Evolutionary conservation across 2,797 vertebrate species (phyloP).

Genomic region (Acipenser transmontanus): DNA sequence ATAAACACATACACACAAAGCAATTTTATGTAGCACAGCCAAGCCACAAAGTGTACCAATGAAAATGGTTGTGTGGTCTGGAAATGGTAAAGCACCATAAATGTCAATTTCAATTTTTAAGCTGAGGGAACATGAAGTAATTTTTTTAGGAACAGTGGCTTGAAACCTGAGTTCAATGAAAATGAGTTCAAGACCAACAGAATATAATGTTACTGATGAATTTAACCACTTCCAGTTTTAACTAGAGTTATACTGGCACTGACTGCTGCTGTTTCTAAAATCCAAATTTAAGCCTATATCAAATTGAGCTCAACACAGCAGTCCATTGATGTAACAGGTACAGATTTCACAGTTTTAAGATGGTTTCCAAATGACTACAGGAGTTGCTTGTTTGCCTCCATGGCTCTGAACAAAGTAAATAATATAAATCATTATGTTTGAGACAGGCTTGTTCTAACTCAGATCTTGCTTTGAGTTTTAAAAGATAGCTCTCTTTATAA

Average conservation of each 20-base stretch:
- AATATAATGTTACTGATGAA: constrained; percentile 4
- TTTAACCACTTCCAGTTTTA: constrained; percentile 5
- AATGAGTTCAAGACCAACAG: neutral
- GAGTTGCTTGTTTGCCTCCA: neutral
- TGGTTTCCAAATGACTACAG: constrained; percentile 1
- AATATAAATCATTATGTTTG: neutral
- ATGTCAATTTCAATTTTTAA: no score
- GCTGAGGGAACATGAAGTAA: no score
- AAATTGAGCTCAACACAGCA: neutral
- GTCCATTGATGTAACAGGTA: neutral
- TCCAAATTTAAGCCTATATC: neutral
- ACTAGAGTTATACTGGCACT: neutral
- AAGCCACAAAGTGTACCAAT: no score
- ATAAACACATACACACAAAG: neutral
- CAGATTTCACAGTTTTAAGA: neutral
- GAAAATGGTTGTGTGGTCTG: no score
- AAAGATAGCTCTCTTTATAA: no score
- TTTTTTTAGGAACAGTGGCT: neutral
- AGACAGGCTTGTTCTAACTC: neutral
- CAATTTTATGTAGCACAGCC: no score
- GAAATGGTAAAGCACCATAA: no score
- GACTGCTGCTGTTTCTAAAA: neutral
- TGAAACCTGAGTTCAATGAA: neutral
- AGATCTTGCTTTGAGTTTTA: neutral
- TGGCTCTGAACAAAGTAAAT: neutral